Conservation (phyloP, 1,140 invertebrate species). For the Bemisia tabaci region DNA sequence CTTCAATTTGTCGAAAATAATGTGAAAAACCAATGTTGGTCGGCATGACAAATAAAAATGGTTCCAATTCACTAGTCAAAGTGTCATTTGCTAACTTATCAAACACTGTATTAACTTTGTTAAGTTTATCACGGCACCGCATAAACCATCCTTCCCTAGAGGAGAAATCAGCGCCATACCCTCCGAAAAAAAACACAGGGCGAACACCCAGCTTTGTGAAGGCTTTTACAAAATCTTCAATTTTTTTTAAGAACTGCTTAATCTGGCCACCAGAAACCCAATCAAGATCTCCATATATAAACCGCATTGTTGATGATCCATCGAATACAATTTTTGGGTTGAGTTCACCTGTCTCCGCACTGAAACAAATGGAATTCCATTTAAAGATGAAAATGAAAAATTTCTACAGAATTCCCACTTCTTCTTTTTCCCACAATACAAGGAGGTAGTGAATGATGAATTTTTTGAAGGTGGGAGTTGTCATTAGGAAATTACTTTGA, state of each 20-base stretch:
- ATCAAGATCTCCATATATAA: conserved; percentile 24
- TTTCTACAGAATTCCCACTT: too few relatives aligned
- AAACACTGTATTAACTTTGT: not conserved
- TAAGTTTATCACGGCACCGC: conserved; percentile 15
- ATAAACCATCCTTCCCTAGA: conserved; percentile 28
- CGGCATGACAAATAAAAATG: too few relatives aligned
- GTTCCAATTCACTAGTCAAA: too few relatives aligned
- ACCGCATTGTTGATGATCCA: conserved; percentile 26
- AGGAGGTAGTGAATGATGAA: too few relatives aligned
- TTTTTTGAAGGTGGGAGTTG: too few relatives aligned
- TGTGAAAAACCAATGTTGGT: too few relatives aligned
- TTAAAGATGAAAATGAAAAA: conserved; percentile 16
- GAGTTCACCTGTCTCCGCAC: conserved; percentile 14
- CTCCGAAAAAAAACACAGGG: conserved; percentile 32
- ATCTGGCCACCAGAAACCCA: conserved; percentile 30
- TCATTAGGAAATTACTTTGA: too few relatives aligned
- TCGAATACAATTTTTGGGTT: conserved; percentile 28
- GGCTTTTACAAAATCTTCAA: conserved; percentile 23
- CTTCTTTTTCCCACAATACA: too few relatives aligned
- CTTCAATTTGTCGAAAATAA: too few relatives aligned
- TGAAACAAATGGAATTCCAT: conserved; percentile 11
- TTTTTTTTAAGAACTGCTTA: conserved; percentile 25
- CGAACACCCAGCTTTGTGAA: conserved; percentile 23
- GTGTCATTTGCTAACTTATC: not conserved
- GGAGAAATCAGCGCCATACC: conserved; percentile 23